phyloP scores from a whole-genome alignment of 2,797 vertebrate genomes.

The Euthynnus affinis region DNA sequence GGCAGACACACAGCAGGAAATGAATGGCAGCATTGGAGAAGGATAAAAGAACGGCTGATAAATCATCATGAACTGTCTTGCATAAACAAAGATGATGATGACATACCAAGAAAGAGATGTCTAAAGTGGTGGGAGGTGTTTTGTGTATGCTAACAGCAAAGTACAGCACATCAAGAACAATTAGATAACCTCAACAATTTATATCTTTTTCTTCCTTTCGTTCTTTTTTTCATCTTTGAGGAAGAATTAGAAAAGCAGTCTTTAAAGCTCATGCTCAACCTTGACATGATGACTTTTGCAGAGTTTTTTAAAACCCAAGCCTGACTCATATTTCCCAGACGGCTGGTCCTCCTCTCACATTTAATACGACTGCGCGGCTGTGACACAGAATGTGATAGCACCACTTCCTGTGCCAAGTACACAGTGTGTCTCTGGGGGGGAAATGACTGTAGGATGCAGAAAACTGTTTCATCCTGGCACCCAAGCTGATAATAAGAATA shows the following conservation, averaged over 20 bases:
- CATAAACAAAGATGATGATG: conserved; percentile 29
- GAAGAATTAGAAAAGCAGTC: conserved; percentile 26
- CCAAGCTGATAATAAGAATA: conserved; percentile 41
- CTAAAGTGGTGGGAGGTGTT: conserved; percentile 26
- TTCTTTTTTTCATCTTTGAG: conserved; percentile 16
- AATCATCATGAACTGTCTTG: background rate
- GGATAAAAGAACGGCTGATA: conserved; percentile 18
- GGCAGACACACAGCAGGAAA: conserved; percentile 32
- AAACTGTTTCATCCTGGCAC: conserved; percentile 63
- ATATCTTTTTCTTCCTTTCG: conserved; percentile 5
- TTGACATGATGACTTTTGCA: conserved; percentile 57
- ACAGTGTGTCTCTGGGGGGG: conserved; percentile 67
- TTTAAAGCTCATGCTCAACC: conserved; percentile 42
- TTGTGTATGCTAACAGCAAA: conserved; percentile 12
- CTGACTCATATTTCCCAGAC: conserved; percentile 77
- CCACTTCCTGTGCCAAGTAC: conserved; percentile 78
- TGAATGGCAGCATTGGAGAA: conserved; percentile 25
- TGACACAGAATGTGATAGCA: conserved; percentile 77
- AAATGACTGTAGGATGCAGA: conserved; percentile 48
- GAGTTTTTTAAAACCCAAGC: conserved; percentile 56
- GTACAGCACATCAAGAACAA: conserved; percentile 10
- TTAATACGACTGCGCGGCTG: conserved; percentile 70
- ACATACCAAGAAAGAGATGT: conserved; percentile 41
- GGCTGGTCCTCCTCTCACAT: conserved; percentile 71
- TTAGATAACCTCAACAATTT: conserved; percentile 23